These are phyloP conservation scores for Petrolisthes cinctipes DNA, from an alignment of 2,888 invertebrate species.

Conservation along the genomic window DNA sequence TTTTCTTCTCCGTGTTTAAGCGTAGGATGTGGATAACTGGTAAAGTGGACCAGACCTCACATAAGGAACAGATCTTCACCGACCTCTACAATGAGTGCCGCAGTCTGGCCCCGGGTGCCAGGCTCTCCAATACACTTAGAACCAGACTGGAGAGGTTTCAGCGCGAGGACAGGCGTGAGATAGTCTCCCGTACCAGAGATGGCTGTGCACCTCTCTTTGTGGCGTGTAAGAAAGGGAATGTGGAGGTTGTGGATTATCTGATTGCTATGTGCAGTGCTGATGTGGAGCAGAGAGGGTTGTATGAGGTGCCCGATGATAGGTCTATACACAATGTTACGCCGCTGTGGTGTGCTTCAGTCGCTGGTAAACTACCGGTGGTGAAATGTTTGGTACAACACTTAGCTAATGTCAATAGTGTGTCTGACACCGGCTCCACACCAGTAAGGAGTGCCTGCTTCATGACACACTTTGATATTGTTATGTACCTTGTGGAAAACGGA, in stretches of 20 bases:
- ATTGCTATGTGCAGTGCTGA: conserved; percentile 85
- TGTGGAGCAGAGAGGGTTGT: conserved; percentile 86
- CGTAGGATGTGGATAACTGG: conserved; percentile 61
- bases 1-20: conserved; percentile 56
- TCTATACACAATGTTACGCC: conserved; percentile 87
- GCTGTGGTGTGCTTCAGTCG: conserved; percentile 92
- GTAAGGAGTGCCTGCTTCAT: conserved; percentile 93
- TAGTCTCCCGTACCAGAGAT: conserved; percentile 76
- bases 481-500: conserved; percentile 79
- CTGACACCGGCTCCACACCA: conserved; percentile 79
- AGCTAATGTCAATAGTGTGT: conserved; percentile 87
- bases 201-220: conserved; percentile 87
- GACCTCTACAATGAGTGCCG: conserved; percentile 58
- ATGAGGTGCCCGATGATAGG: conserved; percentile 86
- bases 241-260: conserved; percentile 87
- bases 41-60: conserved; percentile 55
- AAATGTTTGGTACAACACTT: conserved; percentile 83
- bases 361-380: conserved; percentile 83
- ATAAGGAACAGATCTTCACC: conserved; percentile 57
- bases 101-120: conserved; percentile 55
- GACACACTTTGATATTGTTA: conserved; percentile 86
- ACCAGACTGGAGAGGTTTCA: conserved; percentile 70
- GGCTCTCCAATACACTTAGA: conserved; percentile 57
- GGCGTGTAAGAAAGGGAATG: conserved; percentile 83
- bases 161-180: conserved; percentile 76